Conservation (phyloP, 2,113 vertebrate genomes). For the Podarcis raffonei region DNA sequence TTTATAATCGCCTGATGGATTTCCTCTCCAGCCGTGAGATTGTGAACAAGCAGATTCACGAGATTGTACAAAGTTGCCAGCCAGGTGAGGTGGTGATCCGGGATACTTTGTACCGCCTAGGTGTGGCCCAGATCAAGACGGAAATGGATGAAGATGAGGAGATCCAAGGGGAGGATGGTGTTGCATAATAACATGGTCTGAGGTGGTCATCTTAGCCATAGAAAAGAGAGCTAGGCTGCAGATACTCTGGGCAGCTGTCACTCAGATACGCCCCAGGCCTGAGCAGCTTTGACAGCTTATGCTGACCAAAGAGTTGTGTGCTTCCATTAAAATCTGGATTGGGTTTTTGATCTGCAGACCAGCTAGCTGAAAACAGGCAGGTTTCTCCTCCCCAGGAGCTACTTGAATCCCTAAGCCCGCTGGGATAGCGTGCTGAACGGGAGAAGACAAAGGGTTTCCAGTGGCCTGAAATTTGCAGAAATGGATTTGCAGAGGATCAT, state of each 20-base stretch:
- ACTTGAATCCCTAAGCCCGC: background rate
- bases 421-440: background rate
- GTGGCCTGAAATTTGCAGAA: background rate
- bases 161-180: slow-evolving; percentile 62
- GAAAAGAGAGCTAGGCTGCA: slow-evolving; percentile 14
- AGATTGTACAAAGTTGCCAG: slow-evolving; percentile 91
- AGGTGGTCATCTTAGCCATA: slow-evolving; percentile 31
- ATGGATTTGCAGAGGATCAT: slow-evolving; percentile 12
- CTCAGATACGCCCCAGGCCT: slow-evolving; percentile 23
- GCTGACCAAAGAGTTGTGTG: slow-evolving; percentile 78
- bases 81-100: slow-evolving; percentile 96
- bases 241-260: slow-evolving; percentile 24
- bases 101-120: slow-evolving; percentile 91
- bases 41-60: slow-evolving; percentile 90
- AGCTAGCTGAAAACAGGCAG: slow-evolving; percentile 11
- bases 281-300: slow-evolving; percentile 65
- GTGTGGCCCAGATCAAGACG: slow-evolving; percentile 94
- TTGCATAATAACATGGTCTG: slow-evolving; percentile 47
- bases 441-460: background rate
- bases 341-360: slow-evolving; percentile 17
- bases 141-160: slow-evolving; percentile 79
- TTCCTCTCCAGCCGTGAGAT: slow-evolving; percentile 94
- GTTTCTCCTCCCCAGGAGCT: background rate
- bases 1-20: slow-evolving; percentile 95
- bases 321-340: slow-evolving; percentile 56